These are phyloP conservation scores for Clanis bilineata DNA, from an alignment of 2,888 invertebrate genomes.

Conservation along the genomic window DNA sequence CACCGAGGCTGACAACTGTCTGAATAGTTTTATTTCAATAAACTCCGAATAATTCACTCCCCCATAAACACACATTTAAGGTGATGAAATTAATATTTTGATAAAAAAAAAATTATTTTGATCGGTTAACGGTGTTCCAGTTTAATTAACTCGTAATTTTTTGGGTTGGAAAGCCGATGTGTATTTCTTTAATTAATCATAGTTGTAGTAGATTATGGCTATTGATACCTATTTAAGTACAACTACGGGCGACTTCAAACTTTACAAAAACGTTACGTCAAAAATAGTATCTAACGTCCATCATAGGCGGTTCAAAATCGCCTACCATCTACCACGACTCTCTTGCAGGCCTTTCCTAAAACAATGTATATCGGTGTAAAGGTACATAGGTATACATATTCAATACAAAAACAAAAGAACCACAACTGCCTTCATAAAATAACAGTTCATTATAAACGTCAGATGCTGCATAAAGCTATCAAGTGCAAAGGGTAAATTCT, in stretches of 20 bases:
- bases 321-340: too few relatives aligned
- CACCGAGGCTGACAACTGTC: too few relatives aligned
- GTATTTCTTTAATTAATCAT: background rate
- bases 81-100: too few relatives aligned
- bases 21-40: too few relatives aligned
- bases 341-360: too few relatives aligned
- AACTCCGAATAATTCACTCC: too few relatives aligned
- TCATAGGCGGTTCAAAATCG: too few relatives aligned
- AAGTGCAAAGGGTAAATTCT: background rate
- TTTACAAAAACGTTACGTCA: too few relatives aligned
- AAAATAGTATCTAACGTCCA: too few relatives aligned
- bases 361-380: background rate
- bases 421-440: slow-evolving; percentile 5
- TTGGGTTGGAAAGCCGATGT: slow-evolving; percentile 19
- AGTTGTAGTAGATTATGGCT: background rate
- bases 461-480: slow-evolving; percentile 4
- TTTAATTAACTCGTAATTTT: slow-evolving; percentile 51
- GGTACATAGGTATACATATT: background rate
- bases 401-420: background rate
- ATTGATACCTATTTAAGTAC: too few relatives aligned
- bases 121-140: slow-evolving; percentile 50
- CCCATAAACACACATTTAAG: too few relatives aligned
- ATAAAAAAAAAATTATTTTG: slow-evolving; percentile 61
- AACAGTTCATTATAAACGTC: background rate
- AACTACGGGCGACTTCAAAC: too few relatives aligned